Base-by-base conservation (phyloP, 2,797 vertebrate genomes). In the Prunella strophiata region DNA sequence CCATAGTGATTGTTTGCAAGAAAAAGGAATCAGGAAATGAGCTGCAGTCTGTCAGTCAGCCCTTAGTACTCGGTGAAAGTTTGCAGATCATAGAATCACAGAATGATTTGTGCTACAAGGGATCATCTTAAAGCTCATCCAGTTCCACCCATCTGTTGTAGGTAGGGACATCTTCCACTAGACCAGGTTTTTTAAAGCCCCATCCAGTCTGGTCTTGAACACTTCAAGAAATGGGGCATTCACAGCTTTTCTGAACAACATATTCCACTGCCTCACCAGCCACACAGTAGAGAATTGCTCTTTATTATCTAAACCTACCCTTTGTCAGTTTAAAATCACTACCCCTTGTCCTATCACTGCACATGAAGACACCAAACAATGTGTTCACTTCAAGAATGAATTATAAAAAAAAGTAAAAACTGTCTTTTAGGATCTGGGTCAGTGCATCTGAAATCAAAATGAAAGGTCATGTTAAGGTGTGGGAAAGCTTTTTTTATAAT, bases 71-170 rank as follows among this genome's bases (percentile, higher is more conserved):
- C 51, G 16, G 36, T 57, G 47, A 13, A 67, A 62, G 9, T 66
- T 63, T 81, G 34, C 26, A 83, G 42, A 36, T 77, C 50, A 52
- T 1, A 16, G 38, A 66, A 52, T 30, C 13, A 22, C 8, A 34
- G 29, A 58, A 34, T 32, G 7, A 36, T 75, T 61, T 58, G 9
- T n/a, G 7, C 40, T 32, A 45, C 17, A 89, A 71, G 7, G 10
- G 10, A 58, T 27, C 7, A 6, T 26, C 5, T 45, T 34, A 71
- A 77, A 40, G 7, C 22, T 20, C 9, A 40, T 16, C 12, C n/a
- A 22, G 5, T 45, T 45, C 25, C 43, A 26, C 16, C 4, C 10
- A 27, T 8, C 29, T 45, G 17, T 7, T 1, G 0, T 14, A 21
- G 45, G 4, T 6, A 47, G 10, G 10, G 21, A 32, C 10, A 26